Conservation (phyloP, 1,140 invertebrate genomes). For the Pseudomyrmex pallidus region DNA sequence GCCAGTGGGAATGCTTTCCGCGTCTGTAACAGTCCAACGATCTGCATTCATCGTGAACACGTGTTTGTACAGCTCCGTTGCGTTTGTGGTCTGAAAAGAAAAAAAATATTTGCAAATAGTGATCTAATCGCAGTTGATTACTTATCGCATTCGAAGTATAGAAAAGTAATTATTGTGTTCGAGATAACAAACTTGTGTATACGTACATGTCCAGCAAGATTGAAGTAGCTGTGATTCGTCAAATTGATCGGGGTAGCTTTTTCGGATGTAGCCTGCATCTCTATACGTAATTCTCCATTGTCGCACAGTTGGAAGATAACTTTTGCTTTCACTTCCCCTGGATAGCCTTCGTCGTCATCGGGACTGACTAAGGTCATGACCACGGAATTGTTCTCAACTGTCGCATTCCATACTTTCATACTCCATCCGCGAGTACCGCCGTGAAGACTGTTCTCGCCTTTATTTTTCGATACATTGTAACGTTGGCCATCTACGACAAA, state of each 20-base stretch:
- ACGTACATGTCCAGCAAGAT: constrained; percentile 93
- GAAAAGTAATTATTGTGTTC: neutral
- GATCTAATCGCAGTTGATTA: neutral
- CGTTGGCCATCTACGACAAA: constrained; percentile 89
- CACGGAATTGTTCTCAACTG: constrained; percentile 70
- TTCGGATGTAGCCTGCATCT: constrained; percentile 90
- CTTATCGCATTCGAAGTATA: neutral
- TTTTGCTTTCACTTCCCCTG: constrained; percentile 89
- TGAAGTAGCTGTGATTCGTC: constrained; percentile 98
- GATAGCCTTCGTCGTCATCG: constrained; percentile 95
- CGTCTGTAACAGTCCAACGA: constrained; percentile 90
- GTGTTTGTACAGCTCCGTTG: constrained; percentile 90
- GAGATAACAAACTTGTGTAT: neutral
- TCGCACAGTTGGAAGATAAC: constrained; percentile 90
- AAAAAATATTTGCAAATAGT: neutral
- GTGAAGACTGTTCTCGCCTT: constrained; percentile 91
- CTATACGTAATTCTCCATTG: constrained; percentile 90
- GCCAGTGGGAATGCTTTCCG: constrained; percentile 92
- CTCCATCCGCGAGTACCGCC: constrained; percentile 95
- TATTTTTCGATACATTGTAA: constrained; percentile 92
- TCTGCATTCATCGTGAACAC: constrained; percentile 90
- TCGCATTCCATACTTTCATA: constrained; percentile 89
- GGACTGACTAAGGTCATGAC: constrained; percentile 89
- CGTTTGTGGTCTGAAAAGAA: constrained; percentile 81
- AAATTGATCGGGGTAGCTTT: constrained; percentile 95